Evolutionary conservation across 2,888 invertebrate species (phyloP), one percentile per base, ranked within the genome.

Genomic region (Epirrhoe tristata): DNA sequence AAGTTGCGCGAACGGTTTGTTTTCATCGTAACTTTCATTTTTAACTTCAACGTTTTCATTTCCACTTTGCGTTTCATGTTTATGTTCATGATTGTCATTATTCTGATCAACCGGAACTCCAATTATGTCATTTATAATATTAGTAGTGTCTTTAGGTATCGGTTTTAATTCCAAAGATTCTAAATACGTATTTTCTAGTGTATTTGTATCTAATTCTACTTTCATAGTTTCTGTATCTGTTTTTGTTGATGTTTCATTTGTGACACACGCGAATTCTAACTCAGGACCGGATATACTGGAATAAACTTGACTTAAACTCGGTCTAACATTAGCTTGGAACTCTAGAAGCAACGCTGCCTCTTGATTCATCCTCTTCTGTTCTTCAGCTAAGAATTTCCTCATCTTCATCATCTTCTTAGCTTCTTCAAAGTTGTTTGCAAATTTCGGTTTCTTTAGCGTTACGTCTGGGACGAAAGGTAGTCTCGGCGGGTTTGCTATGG

Each of bases 351-450:
- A 80, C 0, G 92, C 93, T 5, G 93, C 89, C 74, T 93, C 93
- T 80, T 94, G 93, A 58, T 94, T 94, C 87, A 93, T 91, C 77
- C 93, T 88, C 61, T 94, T 93, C 75, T 95, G 95, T 77, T 95
- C 91, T 76, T 95, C 95, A 39, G 95, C 95, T 69, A 96, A 84
- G 73, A 95, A 94, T 71, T 95, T 96, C 6, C 96, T 88, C 81
- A 96, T 94, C 84, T 95, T 96, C 94, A 95, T 95, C 59, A 96
- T 84, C 73, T 93, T 94, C 75, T 94, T 94, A 0, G 96, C 96
- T 88, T 96, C 96, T 74, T 94, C 93, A 52, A 96, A 92, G 82
- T 96, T 96, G 0, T 95, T 95, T 0, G 96, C 96, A 65, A 95
- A 95, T 87, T 95, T 96, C 0, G 95, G 96, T 80, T 96, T 96